Percentiles rank a stretch among this genome's conserved stretches.
phyloP scores from a whole-genome alignment of 2,113 vertebrate species.

The Xiphophorus hellerii region DNA sequence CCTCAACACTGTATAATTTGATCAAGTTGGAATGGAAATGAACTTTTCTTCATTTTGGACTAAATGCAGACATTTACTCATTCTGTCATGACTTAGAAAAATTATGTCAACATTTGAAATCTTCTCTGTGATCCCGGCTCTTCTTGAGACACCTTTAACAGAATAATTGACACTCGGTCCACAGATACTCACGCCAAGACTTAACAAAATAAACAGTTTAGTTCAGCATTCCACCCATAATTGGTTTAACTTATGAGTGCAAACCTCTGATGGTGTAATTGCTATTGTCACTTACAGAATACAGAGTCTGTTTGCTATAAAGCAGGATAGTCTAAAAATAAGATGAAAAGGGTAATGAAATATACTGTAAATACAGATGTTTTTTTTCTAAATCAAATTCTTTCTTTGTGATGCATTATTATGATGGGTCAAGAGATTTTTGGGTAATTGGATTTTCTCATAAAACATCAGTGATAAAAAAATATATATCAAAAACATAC shows the following conservation, averaged over 20 bases:
- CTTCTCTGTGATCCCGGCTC: slow-evolving; percentile 11
- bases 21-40: neutral
- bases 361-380: neutral
- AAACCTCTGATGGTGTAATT: neutral
- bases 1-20: neutral
- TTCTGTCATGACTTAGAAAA: neutral
- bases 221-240: slow-evolving; percentile 49
- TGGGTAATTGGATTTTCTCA: too few species aligned
- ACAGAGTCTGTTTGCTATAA: neutral
- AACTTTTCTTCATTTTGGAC: neutral
- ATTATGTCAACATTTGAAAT: neutral
- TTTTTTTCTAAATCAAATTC: neutral
- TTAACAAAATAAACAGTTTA: slow-evolving; percentile 31
- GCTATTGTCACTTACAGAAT: neutral
- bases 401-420: neutral
- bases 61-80: neutral
- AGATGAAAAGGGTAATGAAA: neutral
- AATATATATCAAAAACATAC: too few species aligned
- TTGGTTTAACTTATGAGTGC: slow-evolving; percentile 41
- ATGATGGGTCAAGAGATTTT: too few species aligned
- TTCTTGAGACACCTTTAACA: slow-evolving; percentile 11
- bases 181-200: neutral
- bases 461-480: too few species aligned
- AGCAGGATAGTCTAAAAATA: neutral
- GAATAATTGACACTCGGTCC: neutral